A percentile compares a stretch with the other conserved stretches of the same genome.
Conservation (phyloP, 2,797 vertebrate species). For the Brachyrhaphis roseni region DNA sequence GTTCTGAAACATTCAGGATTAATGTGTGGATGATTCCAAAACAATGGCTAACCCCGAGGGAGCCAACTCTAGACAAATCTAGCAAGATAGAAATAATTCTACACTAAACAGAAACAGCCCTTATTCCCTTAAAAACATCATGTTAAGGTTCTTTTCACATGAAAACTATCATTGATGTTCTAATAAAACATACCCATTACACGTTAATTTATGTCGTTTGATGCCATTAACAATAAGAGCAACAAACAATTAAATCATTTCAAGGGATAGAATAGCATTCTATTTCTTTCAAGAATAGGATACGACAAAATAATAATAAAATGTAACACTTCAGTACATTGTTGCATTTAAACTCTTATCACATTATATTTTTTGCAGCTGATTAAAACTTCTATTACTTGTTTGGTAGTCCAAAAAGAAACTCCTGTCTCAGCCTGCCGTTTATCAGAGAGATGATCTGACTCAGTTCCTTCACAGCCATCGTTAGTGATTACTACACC, state of each 20-base stretch:
- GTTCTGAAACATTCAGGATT: background rate
- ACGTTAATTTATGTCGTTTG: background rate
- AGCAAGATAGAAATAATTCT: background rate
- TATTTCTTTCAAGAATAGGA: background rate
- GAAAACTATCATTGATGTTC: background rate
- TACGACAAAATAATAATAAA: background rate
- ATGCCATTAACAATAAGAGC: too few relatives aligned
- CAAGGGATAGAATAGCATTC: background rate
- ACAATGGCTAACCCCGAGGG: background rate
- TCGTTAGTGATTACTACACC: slow-evolving; percentile 47
- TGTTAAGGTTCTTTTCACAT: background rate
- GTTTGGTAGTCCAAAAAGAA: slow-evolving; percentile 11
- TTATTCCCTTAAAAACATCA: background rate
- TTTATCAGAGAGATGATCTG: slow-evolving; percentile 39
- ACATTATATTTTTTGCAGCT: slow-evolving; percentile 3
- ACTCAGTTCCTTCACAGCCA: slow-evolving; percentile 49
- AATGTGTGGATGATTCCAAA: background rate
- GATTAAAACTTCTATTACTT: slow-evolving; percentile 24
- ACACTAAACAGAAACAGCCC: background rate
- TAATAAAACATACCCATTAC: background rate
- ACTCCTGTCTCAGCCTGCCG: slow-evolving; percentile 1
- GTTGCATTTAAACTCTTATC: background rate
- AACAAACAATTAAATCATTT: background rate
- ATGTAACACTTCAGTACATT: background rate
- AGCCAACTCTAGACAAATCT: background rate